phyloP scores from a whole-genome alignment of 2,888 invertebrate genomes.

The Idaea straminata region DNA sequence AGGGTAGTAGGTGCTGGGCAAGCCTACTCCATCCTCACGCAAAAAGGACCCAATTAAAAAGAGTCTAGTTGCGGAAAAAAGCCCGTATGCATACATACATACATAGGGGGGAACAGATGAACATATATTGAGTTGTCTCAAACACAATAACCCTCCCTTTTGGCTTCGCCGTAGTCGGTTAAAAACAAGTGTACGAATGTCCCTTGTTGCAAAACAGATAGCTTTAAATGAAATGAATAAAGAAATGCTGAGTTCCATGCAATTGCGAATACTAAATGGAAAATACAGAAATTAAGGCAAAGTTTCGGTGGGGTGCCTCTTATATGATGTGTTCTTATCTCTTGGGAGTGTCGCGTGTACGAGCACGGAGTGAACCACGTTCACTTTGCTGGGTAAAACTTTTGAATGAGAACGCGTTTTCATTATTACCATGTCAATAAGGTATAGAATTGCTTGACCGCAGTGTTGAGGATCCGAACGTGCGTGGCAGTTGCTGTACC shows the following conservation, averaged over 20 bases:
- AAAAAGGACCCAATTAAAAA: too few species aligned
- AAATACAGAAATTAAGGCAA: slow-evolving; percentile 66
- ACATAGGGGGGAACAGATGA: too few species aligned
- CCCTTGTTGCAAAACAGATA: too few species aligned
- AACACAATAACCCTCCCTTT: too few species aligned
- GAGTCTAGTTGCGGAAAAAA: too few species aligned
- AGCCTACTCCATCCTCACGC: too few species aligned
- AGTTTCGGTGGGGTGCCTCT: slow-evolving; percentile 66
- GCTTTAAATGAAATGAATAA: background rate
- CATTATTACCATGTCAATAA: slow-evolving; percentile 41
- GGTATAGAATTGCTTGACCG: slow-evolving; percentile 34
- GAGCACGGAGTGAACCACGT: slow-evolving; percentile 41
- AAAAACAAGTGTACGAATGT: too few species aligned
- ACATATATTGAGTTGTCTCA: too few species aligned
- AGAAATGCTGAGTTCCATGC: background rate
- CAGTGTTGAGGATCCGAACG: slow-evolving; percentile 27
- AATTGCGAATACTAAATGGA: slow-evolving; percentile 53
- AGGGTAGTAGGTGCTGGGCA: too few species aligned
- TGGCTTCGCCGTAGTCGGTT: too few species aligned
- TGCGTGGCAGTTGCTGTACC: slow-evolving; percentile 48
- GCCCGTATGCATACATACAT: too few species aligned
- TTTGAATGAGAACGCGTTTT: slow-evolving; percentile 26
- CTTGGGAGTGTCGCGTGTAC: slow-evolving; percentile 53
- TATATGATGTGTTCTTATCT: slow-evolving; percentile 77
- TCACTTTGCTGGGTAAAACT: slow-evolving; percentile 39